Percentiles rank a stretch among this genome's conserved stretches.
These are phyloP conservation scores for Agonopterix subpropinquella DNA, from an alignment of 2,888 invertebrate genomes.

Conservation along the genomic window DNA sequence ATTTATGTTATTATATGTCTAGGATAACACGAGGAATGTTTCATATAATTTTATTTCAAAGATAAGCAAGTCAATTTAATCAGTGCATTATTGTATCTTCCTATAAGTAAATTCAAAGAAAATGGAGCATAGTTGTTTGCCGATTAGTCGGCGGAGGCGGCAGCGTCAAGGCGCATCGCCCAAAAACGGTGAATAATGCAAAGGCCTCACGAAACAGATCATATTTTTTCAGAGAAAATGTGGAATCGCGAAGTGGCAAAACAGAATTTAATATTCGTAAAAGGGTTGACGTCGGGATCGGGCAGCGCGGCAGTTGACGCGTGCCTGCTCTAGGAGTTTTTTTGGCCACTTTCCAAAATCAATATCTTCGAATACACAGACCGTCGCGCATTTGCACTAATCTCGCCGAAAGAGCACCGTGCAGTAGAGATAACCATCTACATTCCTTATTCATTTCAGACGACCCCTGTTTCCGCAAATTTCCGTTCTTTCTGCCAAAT, in stretches of 20 bases:
- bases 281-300: slow-evolving; percentile 71
- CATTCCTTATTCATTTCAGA: not conserved
- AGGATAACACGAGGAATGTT: too few species aligned
- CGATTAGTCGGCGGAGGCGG: not conserved
- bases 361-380: slow-evolving; percentile 68
- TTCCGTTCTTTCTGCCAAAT: not conserved
- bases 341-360: slow-evolving; percentile 74
- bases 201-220: slow-evolving; percentile 56
- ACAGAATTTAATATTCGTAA: slow-evolving; percentile 76
- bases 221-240: slow-evolving; percentile 59
- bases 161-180: slow-evolving; percentile 19
- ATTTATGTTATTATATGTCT: too few species aligned
- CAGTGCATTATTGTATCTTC: too few species aligned
- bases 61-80: too few species aligned
- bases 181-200: slow-evolving; percentile 59
- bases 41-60: too few species aligned
- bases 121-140: too few species aligned
- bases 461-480: not conserved
- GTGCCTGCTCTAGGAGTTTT: slow-evolving; percentile 67
- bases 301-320: slow-evolving; percentile 71
- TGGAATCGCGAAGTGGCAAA: slow-evolving; percentile 73
- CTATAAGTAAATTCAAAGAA: too few species aligned
- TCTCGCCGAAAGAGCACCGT: slow-evolving; percentile 48
- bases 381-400: slow-evolving; percentile 69
- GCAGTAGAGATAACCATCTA: slow-evolving; percentile 21